A percentile compares a stretch with the other conserved stretches of the same genome.
These are phyloP conservation scores for Pectinophora gossypiella DNA, from an alignment of 1,140 invertebrate species.

Conservation along the genomic window DNA sequence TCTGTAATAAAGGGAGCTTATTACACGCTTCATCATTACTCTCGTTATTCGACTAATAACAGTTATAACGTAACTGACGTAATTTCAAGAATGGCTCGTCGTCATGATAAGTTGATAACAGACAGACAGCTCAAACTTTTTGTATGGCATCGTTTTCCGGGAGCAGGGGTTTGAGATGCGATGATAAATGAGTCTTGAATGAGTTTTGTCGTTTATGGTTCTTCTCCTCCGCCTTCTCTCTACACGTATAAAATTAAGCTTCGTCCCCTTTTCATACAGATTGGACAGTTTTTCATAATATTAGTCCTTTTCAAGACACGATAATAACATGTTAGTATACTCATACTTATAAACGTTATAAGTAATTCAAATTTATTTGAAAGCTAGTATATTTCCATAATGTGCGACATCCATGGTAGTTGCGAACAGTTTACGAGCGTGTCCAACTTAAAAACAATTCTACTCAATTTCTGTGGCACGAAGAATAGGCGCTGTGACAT, in stretches of 20 bases:
- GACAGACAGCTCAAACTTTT: neutral
- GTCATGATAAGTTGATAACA: neutral
- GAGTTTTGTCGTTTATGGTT: conserved; percentile 2
- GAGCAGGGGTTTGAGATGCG: neutral
- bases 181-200: conserved; percentile 4
- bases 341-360: too few relatives aligned
- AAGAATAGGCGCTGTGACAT: conserved; percentile 1
- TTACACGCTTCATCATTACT: neutral
- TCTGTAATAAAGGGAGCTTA: neutral
- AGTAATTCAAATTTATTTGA: too few relatives aligned
- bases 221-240: conserved; percentile 1
- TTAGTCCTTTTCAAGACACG: too few relatives aligned
- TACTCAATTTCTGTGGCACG: neutral
- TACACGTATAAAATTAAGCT: neutral
- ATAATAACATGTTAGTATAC: too few relatives aligned
- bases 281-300: too few relatives aligned
- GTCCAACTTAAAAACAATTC: neutral
- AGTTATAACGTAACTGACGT: neutral
- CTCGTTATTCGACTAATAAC: neutral
- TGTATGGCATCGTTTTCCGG: neutral
- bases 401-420: too few relatives aligned
- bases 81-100: neutral
- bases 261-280: neutral
- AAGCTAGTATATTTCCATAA: too few relatives aligned
- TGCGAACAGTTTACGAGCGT: neutral